These are phyloP conservation scores for Dendrophyllia cribrosa DNA, from an alignment of 64 coral and sea anemone genomes.

Conservation along the genomic window DNA sequence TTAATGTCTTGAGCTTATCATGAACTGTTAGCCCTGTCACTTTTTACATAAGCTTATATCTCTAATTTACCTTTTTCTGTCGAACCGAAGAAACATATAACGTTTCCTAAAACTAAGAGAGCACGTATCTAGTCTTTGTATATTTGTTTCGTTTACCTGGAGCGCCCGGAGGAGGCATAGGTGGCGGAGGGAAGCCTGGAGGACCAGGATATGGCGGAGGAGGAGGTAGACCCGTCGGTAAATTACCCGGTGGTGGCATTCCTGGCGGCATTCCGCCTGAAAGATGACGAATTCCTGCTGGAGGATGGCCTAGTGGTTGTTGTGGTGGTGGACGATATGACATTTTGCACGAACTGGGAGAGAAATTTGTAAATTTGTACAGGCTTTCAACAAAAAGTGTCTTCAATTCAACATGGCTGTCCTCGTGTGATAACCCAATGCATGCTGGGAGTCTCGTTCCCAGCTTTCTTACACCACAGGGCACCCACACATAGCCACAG, in stretches of 20 bases:
- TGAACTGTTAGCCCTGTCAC: too few relatives aligned
- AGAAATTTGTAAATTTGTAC: neutral
- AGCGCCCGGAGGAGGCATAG: slow-evolving; percentile 55
- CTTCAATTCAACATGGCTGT: slow-evolving; percentile 50
- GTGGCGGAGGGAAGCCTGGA: slow-evolving; percentile 64
- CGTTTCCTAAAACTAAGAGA: too few relatives aligned
- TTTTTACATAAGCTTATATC: neutral
- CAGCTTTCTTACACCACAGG: neutral
- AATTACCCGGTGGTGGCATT: slow-evolving; percentile 23
- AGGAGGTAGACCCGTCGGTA: slow-evolving; percentile 37
- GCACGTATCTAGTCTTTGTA: neutral
- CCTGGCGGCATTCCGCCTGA: slow-evolving; percentile 36
- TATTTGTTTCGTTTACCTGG: neutral
- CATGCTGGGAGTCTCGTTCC: slow-evolving; percentile 24
- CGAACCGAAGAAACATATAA: too few relatives aligned
- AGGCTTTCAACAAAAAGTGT: neutral
- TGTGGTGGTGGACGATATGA: slow-evolving; percentile 65
- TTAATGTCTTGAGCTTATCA: too few relatives aligned
- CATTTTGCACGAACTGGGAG: slow-evolving; percentile 12
- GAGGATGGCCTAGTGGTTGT: slow-evolving; percentile 51
- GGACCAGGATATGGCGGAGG: slow-evolving; percentile 68
- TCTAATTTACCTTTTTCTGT: neutral
- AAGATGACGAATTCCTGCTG: slow-evolving; percentile 9
- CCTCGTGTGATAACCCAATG: neutral
- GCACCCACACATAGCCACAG: too few relatives aligned